Conservation (phyloP, 2,113 vertebrate genomes). For the Petrocephalus zakoni region DNA sequence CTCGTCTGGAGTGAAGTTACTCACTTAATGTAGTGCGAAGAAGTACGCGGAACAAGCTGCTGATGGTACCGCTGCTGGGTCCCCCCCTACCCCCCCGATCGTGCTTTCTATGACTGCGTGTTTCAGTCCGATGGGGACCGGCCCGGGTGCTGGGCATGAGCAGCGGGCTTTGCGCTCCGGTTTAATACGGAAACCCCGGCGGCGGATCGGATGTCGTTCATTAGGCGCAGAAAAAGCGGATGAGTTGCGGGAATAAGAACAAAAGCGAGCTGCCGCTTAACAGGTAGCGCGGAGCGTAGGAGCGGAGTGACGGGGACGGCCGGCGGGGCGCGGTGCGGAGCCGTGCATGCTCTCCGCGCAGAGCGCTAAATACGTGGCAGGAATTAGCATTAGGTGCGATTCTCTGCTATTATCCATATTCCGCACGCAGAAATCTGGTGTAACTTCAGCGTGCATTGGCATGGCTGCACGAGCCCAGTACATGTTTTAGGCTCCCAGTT, state of each 20-base stretch:
- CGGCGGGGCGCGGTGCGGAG: not conserved
- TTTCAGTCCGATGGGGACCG: not conserved
- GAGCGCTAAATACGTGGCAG: not conserved
- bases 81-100: not conserved
- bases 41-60: conserved; percentile 21
- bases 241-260: not conserved
- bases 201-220: not conserved
- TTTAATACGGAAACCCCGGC: not conserved
- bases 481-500: not conserved
- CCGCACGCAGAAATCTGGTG: not conserved
- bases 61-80: conserved; percentile 17
- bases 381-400: not conserved
- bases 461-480: not conserved
- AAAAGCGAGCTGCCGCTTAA: not conserved
- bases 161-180: not conserved
- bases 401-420: not conserved
- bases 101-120: not conserved
- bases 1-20: conserved; percentile 73
- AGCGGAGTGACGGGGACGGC: not conserved
- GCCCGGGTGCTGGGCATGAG: not conserved
- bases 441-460: not conserved
- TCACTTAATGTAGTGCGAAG: conserved; percentile 27
- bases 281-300: not conserved
- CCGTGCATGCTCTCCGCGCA: not conserved
- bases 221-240: not conserved